These are phyloP conservation scores for Enteromius viviparus DNA, from an alignment of 2,797 vertebrate species.

Conservation along the genomic window DNA sequence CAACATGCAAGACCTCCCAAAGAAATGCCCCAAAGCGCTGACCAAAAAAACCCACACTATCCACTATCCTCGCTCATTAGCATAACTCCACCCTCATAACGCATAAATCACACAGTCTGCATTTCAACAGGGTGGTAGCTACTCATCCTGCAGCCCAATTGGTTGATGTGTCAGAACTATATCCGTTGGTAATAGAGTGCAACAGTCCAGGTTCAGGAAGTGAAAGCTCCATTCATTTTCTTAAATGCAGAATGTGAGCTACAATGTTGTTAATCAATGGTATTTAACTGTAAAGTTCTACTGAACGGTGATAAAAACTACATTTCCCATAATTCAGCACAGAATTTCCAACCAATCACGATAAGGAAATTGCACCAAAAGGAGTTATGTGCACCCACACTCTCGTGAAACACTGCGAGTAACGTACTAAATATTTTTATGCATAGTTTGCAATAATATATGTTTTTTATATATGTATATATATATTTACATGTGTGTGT, in stretches of 20 bases:
- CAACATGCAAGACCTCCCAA: conserved; percentile 56
- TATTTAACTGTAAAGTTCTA: not conserved
- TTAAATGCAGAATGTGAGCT: not conserved
- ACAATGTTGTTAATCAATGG: not conserved
- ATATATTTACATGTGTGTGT: not conserved
- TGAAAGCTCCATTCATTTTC: not conserved
- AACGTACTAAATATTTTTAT: not conserved
- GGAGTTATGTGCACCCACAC: not conserved
- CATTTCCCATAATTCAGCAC: not conserved
- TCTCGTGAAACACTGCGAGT: not conserved
- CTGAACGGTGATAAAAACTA: not conserved
- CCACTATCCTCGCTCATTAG: conserved; percentile 58
- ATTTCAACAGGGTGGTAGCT: conserved; percentile 45
- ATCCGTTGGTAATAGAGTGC: not conserved
- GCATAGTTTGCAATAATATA: not conserved
- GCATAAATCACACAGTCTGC: conserved; percentile 45
- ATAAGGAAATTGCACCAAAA: not conserved
- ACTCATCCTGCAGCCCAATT: conserved; percentile 30
- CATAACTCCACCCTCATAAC: conserved; percentile 57
- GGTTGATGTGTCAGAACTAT: not conserved
- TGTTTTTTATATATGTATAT: not conserved
- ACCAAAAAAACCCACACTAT: conserved; percentile 54
- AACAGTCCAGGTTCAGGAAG: not conserved
- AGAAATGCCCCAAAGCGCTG: conserved; percentile 59
- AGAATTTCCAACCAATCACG: not conserved